Evolutionary conservation across 2,888 invertebrate genomes (phyloP), one percentile per base, ranked within the genome.

Genomic region (Brenthis hecate): DNA sequence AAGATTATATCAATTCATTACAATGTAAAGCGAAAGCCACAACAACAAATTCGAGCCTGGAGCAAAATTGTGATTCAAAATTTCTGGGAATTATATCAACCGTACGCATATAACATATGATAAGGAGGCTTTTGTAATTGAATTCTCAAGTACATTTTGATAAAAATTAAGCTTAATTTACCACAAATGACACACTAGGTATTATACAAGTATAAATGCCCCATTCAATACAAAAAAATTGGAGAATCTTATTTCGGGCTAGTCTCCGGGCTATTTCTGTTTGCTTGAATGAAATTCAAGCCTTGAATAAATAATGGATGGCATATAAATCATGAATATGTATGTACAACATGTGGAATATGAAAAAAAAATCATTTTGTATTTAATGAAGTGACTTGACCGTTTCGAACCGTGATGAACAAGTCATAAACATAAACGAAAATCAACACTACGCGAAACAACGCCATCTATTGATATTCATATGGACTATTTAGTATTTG

Each of bases 21-120:
- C 57, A 63, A 53, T 48, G 23, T 4, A 48, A 32, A 57, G 57
- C 14, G 13, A 50, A 63, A 53, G 56, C 19, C 47, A 28, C 16
- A 48, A 47, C 28, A 58, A 57, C 68, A 64, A 48, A 55, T 56
- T 48, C 16, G 28, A 5, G 47, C 68, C 54, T 47, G 47, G 53
- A 57, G 68, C 54, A 16, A 54, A 48, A 43, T 60, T 32, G 50
- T 50, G 50, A 60, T 50, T 60, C 50, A 4, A 54, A 56, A 63
- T 51, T 69, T 67, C 57, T 60, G 62, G 56, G 60, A 62, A 70
- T 55, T 57, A 72, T 50, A 66, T 55, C 53, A 56, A 51, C 61
- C 43, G 53, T 61, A 68, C 32, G 58, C 60, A 69, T 63, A 58
- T 69, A 56, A 66, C 63, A 62, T 54, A 62, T 62, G 53, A 64